These are phyloP conservation scores for Glaucopsyche alexis DNA, from an alignment of 2,888 invertebrate genomes.

Conservation along the genomic window DNA sequence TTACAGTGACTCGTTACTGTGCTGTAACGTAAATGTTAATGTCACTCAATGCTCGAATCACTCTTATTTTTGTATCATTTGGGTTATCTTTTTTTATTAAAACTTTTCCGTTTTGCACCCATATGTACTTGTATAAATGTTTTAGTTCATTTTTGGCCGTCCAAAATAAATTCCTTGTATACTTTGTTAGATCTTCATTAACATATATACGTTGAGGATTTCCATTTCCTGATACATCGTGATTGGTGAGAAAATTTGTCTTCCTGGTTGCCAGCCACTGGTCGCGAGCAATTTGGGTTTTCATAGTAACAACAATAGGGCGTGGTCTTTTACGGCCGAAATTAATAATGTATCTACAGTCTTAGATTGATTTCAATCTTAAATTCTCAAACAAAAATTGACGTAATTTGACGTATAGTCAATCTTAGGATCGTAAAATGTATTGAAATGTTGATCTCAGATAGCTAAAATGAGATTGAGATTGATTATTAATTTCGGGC, in stretches of 20 bases:
- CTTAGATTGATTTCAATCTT: no score
- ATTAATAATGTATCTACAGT: no score
- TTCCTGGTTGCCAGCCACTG: conserved; percentile 32
- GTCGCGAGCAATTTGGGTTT: conserved; percentile 18
- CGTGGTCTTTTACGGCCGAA: conserved; percentile 25
- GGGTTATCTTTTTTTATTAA: conserved; percentile 33
- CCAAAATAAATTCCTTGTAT: conserved; percentile 33
- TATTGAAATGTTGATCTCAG: no score
- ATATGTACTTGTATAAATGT: conserved; percentile 31
- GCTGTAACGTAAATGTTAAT: no score
- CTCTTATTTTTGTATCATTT: no score
- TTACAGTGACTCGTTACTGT: no score
- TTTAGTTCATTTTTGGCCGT: conserved; percentile 32
- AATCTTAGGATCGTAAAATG: no score
- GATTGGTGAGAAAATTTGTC: conserved; percentile 25
- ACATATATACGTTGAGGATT: conserved; percentile 30
- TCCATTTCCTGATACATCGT: conserved; percentile 18
- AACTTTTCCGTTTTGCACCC: conserved; percentile 35
- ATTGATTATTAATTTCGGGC: no score
- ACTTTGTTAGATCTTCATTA: conserved; percentile 32
- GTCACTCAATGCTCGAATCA: no score
- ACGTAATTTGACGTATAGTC: no score
- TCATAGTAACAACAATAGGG: conserved; percentile 30
- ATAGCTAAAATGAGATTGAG: no score
- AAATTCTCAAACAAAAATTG: no score